Conservation (phyloP, 2,797 vertebrate genomes). For the Jordanella pulchra region DNA sequence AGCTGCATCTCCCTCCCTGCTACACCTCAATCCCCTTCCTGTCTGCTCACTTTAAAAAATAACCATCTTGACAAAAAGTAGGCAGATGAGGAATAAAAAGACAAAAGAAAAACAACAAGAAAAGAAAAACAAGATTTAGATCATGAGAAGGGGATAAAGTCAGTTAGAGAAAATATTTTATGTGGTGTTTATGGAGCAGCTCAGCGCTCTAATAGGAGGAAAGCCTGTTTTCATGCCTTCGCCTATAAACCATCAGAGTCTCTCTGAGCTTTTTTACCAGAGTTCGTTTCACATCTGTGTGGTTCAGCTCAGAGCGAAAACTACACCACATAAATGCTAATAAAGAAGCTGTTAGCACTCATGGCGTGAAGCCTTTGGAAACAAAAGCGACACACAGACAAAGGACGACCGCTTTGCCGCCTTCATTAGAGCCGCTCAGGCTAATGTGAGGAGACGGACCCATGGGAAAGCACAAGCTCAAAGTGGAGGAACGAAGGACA, state of each 20-base stretch:
- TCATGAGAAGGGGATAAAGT: neutral
- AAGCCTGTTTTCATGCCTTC: neutral
- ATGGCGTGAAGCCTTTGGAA: slow-evolving; percentile 3
- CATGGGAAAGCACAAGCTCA: slow-evolving; percentile 19
- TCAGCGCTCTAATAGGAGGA: too few species aligned
- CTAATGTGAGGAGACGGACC: slow-evolving; percentile 46
- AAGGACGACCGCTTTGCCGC: slow-evolving; percentile 1
- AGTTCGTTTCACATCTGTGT: neutral
- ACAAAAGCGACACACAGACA: slow-evolving; percentile 16
- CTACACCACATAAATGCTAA: slow-evolving; percentile 6
- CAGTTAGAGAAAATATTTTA: neutral
- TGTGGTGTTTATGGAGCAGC: too few species aligned
- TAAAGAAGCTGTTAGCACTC: slow-evolving; percentile 10
- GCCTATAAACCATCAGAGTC: neutral
- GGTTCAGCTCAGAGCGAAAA: slow-evolving; percentile 5
- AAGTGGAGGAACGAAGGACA: neutral
- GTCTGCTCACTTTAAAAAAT: too few species aligned
- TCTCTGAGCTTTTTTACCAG: neutral
- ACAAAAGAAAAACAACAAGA: neutral
- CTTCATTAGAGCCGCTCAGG: slow-evolving; percentile 46
- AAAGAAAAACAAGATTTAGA: neutral
- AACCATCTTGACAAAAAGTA: neutral
- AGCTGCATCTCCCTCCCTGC: too few species aligned
- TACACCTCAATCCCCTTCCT: too few species aligned
- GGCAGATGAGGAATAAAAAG: neutral